Base-by-base conservation (phyloP, 23 tunicate genomes). In the Trididemnum miniatum region DNA sequence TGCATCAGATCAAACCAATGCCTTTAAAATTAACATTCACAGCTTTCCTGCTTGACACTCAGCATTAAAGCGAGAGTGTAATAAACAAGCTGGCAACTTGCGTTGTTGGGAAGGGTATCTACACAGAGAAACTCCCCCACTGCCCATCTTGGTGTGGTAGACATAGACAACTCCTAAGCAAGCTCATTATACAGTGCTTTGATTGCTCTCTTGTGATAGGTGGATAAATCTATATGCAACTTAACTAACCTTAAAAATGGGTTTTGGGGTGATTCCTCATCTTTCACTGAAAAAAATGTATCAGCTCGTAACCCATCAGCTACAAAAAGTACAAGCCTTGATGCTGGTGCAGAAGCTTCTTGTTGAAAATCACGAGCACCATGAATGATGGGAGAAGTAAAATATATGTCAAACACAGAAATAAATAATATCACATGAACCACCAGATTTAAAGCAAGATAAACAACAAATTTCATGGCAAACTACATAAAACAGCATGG, bases 251-350 rank as follows among this genome's bases (percentile, higher is more conserved):
- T 82, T 78, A 95, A 85, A 78, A 35, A 89, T 36, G 88, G 91
- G 25, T 74, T 71, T 35, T 84, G 65, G 0, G 84, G 2, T 60
- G 60, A 31, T 27, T 76, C 85, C 37, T 82, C 26, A 73, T 72
- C 82, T 57, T 81, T 82, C 18, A 54, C 26, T 40, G 65, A 65
- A 30, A 51, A 85, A 59, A 95, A 95, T 27, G 87, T 85, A 52
- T 85, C 90, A 51, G 95, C 96, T 38, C 99, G 80, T 12, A 95
- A 64, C 2, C 99, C 99, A 83, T 95, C 99, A 0, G 92, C 96
- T 1, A 91, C 95, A 50, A 95, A 81, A 31, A 95, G 36, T 0
- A 95, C 99, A 22, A 95, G 59, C 26, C 99, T 78, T 44, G 80
- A 67, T 25, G 99, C 95, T 7, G 88, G 86, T 40, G 88, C 44